Base-by-base conservation (phyloP, 2,113 vertebrate species). In the Myotis yumanensis region DNA sequence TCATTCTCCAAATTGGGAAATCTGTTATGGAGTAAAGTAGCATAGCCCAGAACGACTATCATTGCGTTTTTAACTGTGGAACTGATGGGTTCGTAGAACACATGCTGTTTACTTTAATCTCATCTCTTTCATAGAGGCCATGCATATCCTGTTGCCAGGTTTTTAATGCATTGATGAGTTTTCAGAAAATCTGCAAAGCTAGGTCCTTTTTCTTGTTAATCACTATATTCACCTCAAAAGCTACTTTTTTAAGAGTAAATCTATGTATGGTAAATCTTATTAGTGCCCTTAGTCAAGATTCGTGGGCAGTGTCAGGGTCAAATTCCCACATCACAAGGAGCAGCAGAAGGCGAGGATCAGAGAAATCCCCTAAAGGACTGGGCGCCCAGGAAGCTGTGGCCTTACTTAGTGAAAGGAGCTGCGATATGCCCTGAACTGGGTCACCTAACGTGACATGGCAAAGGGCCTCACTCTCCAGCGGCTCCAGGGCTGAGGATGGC, bases 1-100 rank as follows among this genome's bases (percentile, higher is more conserved):
- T 73, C 32, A 72, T 48, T 94, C 89, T 95, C 18, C 32, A 97
- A 89, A 95, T 68, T 10, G 73, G 64, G 68, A 91, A 80, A 90
- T 68, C 43, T 51, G 35, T 77, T 93, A 72, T 64, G 71, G 87
- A 48, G 16, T 76, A 16, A 95, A 96, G 71, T 0, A 73, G 22
- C 80, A 52, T n/a, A 91, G 85, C 28, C 37, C 11, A 79, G 59
- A 92, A 73, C 17, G 62, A 59, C 40, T 68, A 84, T n/a, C 30
- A 86, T 51, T 68, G 84, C n/a, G 79, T 72, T 91, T 96, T 51
- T 90, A 91, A 96, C 57, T 59, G 32, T 0, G 90, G 71, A 86
- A 48, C 5, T 82, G 46, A 72, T 43, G 43, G 85, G n/a, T 64
- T 4, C 2, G 30, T 3, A 16, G 46, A 57, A 18, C 20, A 95